Base-by-base conservation (phyloP, 2,888 invertebrate genomes). In the Eupelmus urozonus region DNA sequence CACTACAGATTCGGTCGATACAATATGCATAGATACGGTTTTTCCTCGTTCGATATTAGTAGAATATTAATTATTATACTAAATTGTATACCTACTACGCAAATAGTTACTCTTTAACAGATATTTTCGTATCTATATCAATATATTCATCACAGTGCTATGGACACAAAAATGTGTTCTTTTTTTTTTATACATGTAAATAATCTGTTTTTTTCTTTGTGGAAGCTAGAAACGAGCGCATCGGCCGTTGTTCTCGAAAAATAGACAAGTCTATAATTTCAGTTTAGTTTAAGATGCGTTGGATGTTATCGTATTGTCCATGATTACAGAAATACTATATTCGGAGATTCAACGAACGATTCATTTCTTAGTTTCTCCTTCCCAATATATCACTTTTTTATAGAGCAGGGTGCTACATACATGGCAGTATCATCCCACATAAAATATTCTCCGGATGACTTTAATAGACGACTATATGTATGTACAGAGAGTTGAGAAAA, bases 121-220 rank as follows among this genome's bases (percentile, higher is more conserved):
- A 79, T 81, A 81, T 81, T 81, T 78, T 78, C 71, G 77, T 80
- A 79, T 82, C 82, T 81, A 81, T 81, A 82, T 82, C 78, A 87
- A 87, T 88, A 88, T 88, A 89, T 88, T 88, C 89, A 89, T 89
- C 89, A 89, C 89, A 89, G 89, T 89, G 88, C 89, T 89, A 89
- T 87, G 88, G 89, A 89, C 89, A 89, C 89, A 88, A 88, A 86
- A 88, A 87, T 88, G 89, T 89, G 88, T 89, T 89, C 88, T 85
- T 80, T 84, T 72, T n/a, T n/a, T n/a, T 82, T 79, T 83, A 83
- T 85, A 85, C 82, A 82, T 85, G 85, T 87, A 85, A 87, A 87
- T 86, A 87, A 87, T 86, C 69, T 83, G 84, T 83, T 82, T 82
- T 84, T 59, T 74, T 81, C 78, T 80, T 65, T 76, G 57, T 67